A percentile compares a stretch with the other conserved stretches of the same genome.
Evolutionary conservation across 2,797 vertebrate species (phyloP).

Genomic region (Dipus sagitta): DNA sequence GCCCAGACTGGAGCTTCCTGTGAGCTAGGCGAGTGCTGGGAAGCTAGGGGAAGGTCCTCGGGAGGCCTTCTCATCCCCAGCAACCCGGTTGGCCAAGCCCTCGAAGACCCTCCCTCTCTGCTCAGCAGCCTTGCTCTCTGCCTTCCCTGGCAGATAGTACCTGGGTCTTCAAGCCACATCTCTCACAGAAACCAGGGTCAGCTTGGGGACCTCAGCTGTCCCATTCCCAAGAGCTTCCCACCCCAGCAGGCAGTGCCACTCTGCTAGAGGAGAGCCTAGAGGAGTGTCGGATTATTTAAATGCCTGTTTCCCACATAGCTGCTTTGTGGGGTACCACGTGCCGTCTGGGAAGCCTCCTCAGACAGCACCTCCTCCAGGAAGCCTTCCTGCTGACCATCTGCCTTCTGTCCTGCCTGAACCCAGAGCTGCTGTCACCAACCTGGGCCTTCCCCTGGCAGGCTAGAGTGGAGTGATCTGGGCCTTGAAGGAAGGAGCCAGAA

Average conservation of each 20-base stretch:
- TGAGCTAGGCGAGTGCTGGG: neutral
- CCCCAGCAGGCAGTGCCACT: neutral
- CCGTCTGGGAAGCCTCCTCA: neutral
- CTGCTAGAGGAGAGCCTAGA: neutral
- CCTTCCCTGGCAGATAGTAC: neutral
- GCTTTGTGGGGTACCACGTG: neutral
- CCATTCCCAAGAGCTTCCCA: neutral
- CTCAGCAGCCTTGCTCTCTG: neutral
- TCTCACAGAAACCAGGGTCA: neutral
- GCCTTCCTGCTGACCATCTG: neutral
- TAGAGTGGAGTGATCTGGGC: neutral
- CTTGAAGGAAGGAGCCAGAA: neutral
- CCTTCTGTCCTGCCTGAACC: neutral
- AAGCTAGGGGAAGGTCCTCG: neutral
- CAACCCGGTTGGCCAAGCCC: accelerated
- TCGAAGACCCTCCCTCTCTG: too few relatives aligned
- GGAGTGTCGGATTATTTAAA: neutral
- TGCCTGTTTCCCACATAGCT: neutral
- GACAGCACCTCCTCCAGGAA: neutral
- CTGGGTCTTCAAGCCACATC: accelerated
- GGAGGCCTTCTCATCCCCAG: neutral
- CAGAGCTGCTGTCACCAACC: neutral
- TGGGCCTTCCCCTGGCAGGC: neutral
- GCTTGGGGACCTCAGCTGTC: neutral
- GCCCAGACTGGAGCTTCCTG: neutral